phyloP scores from a whole-genome alignment of 2,113 vertebrate genomes.

The Oreocharis arfaki region DNA sequence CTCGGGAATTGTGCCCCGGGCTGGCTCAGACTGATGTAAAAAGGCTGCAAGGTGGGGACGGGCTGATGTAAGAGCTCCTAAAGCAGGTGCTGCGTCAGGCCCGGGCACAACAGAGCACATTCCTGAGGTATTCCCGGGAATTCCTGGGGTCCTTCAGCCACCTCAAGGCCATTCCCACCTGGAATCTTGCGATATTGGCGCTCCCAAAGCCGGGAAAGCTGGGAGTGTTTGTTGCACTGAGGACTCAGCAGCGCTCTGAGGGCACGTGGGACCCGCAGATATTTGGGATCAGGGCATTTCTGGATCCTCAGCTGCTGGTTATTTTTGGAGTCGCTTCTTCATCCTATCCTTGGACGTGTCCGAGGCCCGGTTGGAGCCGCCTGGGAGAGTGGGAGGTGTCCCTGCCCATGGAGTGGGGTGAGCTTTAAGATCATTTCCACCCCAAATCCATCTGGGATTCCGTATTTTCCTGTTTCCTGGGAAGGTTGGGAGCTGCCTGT shows the following conservation, averaged over 20 bases:
- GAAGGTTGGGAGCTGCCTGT: not conserved
- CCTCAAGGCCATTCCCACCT: rapidly evolving
- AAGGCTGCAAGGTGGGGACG: constrained; percentile 60
- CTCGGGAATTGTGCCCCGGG: constrained; percentile 60
- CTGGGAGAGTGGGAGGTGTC: not conserved
- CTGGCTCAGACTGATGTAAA: constrained; percentile 71
- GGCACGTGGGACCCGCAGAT: not conserved
- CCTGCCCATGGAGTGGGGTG: not conserved
- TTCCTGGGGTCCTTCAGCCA: not conserved
- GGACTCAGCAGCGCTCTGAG: rapidly evolving
- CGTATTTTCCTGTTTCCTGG: rapidly evolving
- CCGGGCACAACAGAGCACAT: not conserved
- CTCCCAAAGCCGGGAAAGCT: not conserved
- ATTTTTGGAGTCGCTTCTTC: not conserved
- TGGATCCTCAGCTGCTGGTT: not conserved
- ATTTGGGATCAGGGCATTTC: not conserved
- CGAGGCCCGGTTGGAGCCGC: not conserved
- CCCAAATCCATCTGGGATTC: not conserved
- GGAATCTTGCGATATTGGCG: rapidly evolving
- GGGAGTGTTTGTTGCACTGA: rapidly evolving
- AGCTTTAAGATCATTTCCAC: not conserved
- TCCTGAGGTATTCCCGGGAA: not conserved
- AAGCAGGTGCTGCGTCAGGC: not conserved
- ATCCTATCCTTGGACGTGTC: not conserved
- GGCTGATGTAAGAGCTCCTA: constrained; percentile 72